Evolutionary conservation across 2,113 vertebrate genomes (phyloP), one percentile per base, ranked within the genome.

Genomic region (Larimichthys crocea): DNA sequence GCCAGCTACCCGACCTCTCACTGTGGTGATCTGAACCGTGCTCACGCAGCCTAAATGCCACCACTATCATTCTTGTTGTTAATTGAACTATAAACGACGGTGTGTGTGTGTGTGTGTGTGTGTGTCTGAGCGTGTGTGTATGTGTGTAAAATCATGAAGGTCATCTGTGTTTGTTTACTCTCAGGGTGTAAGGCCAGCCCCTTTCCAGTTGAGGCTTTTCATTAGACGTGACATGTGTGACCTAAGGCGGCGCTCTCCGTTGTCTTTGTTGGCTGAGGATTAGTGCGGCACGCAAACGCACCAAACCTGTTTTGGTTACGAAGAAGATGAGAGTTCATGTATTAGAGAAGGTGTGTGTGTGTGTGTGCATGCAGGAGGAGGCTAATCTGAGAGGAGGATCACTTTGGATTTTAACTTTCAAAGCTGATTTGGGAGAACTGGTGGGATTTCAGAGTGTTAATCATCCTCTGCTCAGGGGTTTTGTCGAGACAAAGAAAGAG

Each of bases 41-140:
- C 73, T 89, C 85, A 79, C 15, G 60, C 68, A 80, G 60, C 83
- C 73, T 66, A 84, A 91, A 94, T 83, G 75, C 82, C 86, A 86
- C 56, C 11, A 50, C 83, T 71, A 85, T 89, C 83, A 71, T 86
- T 89, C 67, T 76, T 63, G 60, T 81, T 85, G 82, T 79, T 92
- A 91, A 92, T 83, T 91, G 86, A 86, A 88, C 79, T 88, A 87
- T 90, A 87, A 89, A 90, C 91, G 82, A 81, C 35, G 16, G 52
- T 0, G 10, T 35, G 35, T 35, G 35, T 35, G 31, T 6, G 5
- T 31, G 31, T 31, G 31, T 31, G 31, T 31, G 67, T 50, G 4
- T 40, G 46, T n/a, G 2, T 26, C 8, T 56, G 31, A 19, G 24
- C 35, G 66, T 35, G 57, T 46, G 40, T 60, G 31, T 66, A 46